Base-by-base conservation (phyloP, 2,888 invertebrate genomes). In the Omphaloscelis lunosa region DNA sequence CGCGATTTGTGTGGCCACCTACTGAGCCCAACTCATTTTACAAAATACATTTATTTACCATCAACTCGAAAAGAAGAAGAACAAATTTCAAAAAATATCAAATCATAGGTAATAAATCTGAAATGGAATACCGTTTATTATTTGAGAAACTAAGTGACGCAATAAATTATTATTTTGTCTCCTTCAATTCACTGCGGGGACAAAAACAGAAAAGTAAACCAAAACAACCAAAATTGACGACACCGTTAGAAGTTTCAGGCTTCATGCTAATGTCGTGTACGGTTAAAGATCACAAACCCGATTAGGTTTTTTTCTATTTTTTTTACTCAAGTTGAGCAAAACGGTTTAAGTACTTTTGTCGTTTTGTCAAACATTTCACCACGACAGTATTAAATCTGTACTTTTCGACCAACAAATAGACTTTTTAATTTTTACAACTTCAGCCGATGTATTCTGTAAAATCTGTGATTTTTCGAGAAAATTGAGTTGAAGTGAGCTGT, bases 201-300 rank as follows among this genome's bases (percentile, higher is more conserved):
- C 15, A 17, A 61, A 78, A 27, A 53, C n/a, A 17, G 11, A 8
- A 3, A 39, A n/a, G 5, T n/a, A 51, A 41, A 15, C 20, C 59
- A 69, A 59, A 41, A 59, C 41, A 27, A 41, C 69, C 41, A 27
- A 69, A 15, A 41, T 51, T 53, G 41, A 72, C 34, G 12, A 34
- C 51, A 17, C 63, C 34, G 45, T 61, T 69, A 68, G 15, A 68
- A 39, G n/a, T 17, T 8, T 48, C 34, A 45, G n/a, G 15, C 23
- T 29, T 20, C 45, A 20, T 17, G 29, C 41, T 34, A 29, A 7
- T 1, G 17, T 23, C 79, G 68, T 77, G 76, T 17, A 1, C 45
- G 79, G 70, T 61, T 45, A 53, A 34, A 61, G 70, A 77, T 70
- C 71, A 27, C 27, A 61, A 77, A 79, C 29, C 29, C 15, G 20